A percentile compares a stretch with the other conserved stretches of the same genome.
Conservation (phyloP, 2,113 vertebrate species). For the Semicossyphus pulcher region DNA sequence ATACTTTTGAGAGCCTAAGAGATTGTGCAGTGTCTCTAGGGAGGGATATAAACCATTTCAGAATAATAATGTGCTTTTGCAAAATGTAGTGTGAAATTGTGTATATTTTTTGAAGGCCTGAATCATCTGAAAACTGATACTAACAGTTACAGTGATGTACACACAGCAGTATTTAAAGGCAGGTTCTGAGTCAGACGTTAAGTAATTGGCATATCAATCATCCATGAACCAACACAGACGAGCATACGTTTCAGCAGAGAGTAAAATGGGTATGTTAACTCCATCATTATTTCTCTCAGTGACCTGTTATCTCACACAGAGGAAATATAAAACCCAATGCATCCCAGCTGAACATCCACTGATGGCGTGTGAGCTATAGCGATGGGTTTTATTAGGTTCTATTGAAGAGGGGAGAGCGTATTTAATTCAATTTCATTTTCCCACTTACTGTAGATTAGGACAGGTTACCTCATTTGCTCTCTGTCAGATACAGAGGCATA, state of each 20-base stretch:
- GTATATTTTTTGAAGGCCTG: constrained; percentile 4
- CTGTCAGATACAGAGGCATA: constrained; percentile 2
- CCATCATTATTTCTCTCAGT: constrained; percentile 48
- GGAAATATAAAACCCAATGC: constrained; percentile 65
- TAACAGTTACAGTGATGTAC: constrained; percentile 18
- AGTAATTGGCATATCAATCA: constrained; percentile 62
- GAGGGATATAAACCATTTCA: constrained; percentile 31
- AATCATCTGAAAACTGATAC: constrained; percentile 30
- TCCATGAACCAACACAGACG: constrained; percentile 31
- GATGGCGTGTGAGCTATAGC: constrained; percentile 45
- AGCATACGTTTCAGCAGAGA: constrained; percentile 35
- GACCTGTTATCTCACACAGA: constrained; percentile 60
- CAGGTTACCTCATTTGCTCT: constrained; percentile 42
- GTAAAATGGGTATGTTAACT: constrained; percentile 48
- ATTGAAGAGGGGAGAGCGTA: constrained; percentile 59
- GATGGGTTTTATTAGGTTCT: constrained; percentile 73
- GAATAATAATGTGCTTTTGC: constrained; percentile 30
- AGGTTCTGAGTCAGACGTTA: constrained; percentile 8
- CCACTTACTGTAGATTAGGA: constrained; percentile 58
- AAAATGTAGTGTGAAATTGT: constrained; percentile 2
- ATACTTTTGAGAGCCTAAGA: constrained; percentile 34
- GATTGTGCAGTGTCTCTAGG: constrained; percentile 19
- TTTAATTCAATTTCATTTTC: constrained; percentile 63
- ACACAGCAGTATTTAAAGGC: constrained; percentile 33
- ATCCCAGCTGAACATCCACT: constrained; percentile 54